phyloP scores from a whole-genome alignment of 2,113 vertebrate species.

The Equus quagga region DNA sequence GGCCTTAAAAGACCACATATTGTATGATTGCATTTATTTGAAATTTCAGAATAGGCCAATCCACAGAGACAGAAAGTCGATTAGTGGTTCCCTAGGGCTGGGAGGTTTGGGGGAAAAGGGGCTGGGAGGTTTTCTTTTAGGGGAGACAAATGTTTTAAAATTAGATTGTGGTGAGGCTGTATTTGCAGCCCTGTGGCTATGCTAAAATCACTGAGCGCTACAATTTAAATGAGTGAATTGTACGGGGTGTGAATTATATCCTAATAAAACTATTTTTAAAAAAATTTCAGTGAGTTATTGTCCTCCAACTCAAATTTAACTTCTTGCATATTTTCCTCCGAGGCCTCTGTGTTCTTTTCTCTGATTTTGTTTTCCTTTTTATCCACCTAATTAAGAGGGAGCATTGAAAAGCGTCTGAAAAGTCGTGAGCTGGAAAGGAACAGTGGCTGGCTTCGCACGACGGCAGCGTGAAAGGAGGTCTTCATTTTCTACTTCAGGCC shows the following conservation, averaged over 20 bases:
- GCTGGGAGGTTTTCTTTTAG: no score
- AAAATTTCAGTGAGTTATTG: not conserved
- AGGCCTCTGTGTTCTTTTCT: not conserved
- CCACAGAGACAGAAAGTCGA: no score
- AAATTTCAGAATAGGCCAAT: no score
- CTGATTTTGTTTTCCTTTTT: not conserved
- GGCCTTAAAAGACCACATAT: not conserved
- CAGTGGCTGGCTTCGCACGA: not conserved
- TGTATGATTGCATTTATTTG: no score
- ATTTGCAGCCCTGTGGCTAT: not conserved
- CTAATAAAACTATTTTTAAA: not conserved
- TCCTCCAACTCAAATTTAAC: not conserved
- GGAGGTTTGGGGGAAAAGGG: no score
- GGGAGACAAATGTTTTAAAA: no score
- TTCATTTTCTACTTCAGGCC: not conserved
- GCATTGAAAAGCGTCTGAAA: not conserved
- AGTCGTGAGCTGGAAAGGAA: not conserved
- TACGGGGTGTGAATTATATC: not conserved
- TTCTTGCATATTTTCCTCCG: not conserved
- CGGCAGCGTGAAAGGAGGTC: not conserved
- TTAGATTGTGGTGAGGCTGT: no score
- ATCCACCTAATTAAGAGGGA: not conserved
- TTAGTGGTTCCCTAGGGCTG: no score
- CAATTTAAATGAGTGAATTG: not conserved
- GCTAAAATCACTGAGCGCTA: not conserved